Evolutionary conservation across 2,888 invertebrate species (phyloP).

Genomic region (Papilio elwesi): DNA sequence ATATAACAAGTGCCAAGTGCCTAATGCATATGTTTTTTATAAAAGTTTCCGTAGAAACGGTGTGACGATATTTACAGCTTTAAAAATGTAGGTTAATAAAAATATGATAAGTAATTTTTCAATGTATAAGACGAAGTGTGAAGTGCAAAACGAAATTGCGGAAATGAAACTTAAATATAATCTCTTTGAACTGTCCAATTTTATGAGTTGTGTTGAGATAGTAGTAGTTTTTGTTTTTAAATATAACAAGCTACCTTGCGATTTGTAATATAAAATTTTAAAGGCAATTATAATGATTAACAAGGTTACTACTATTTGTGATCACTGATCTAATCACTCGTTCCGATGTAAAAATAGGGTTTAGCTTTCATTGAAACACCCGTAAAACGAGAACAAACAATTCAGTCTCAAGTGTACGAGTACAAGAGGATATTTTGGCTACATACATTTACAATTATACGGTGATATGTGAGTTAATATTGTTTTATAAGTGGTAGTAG

Average conservation of each 20-base stretch:
- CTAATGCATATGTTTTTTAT: too few relatives aligned
- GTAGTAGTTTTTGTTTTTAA: background rate
- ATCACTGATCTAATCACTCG: conserved; percentile 15
- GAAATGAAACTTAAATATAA: conserved; percentile 5
- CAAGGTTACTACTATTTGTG: conserved; percentile 22
- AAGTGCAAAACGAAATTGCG: conserved; percentile 5
- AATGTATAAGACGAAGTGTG: conserved; percentile 1
- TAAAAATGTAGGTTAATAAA: conserved; percentile 2
- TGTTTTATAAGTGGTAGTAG: too few relatives aligned
- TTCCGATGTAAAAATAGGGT: conserved; percentile 27
- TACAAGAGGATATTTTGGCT: conserved; percentile 8
- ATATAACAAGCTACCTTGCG: background rate
- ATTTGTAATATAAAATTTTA: conserved; percentile 17
- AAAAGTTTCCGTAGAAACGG: too few relatives aligned
- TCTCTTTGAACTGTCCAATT: conserved; percentile 13
- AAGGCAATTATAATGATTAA: conserved; percentile 31
- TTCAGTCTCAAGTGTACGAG: background rate
- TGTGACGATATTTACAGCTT: background rate
- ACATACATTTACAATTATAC: too few relatives aligned
- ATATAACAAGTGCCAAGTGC: too few relatives aligned
- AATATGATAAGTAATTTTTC: background rate
- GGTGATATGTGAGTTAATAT: too few relatives aligned
- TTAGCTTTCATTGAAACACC: conserved; percentile 20
- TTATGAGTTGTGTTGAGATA: conserved; percentile 5
- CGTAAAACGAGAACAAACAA: conserved; percentile 6